A percentile compares a stretch with the other conserved stretches of the same genome.
phyloP scores from a whole-genome alignment of 2,113 vertebrate genomes.

The Rhinoderma darwinii region DNA sequence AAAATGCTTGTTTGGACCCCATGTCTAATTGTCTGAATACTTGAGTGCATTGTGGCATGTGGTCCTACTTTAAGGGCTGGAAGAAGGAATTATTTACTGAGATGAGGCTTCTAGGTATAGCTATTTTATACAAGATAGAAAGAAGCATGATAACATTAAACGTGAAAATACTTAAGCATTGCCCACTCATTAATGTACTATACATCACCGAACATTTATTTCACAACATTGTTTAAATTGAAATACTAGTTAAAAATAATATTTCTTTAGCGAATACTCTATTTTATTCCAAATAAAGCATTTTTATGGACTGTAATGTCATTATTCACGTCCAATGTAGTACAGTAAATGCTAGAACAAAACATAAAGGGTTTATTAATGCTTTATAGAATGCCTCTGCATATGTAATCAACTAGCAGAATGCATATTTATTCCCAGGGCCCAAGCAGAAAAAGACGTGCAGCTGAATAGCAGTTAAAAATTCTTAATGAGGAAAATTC shows the following conservation, averaged over 20 bases:
- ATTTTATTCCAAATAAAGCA: neutral
- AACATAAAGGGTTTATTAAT: neutral
- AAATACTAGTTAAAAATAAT: neutral
- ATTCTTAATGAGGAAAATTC: neutral
- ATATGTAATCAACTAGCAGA: neutral
- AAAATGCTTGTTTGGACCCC: no score
- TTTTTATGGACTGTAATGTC: neutral
- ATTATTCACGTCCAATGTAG: neutral
- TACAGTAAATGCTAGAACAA: neutral
- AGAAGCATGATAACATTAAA: no score
- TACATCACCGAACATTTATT: neutral
- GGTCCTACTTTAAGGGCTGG: no score
- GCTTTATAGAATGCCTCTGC: neutral
- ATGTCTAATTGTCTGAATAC: no score
- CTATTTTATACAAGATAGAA: no score
- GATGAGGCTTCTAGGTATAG: neutral
- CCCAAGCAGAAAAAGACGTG: neutral
- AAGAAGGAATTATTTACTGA: neutral
- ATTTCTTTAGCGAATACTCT: neutral
- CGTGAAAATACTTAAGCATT: neutral
- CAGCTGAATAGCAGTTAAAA: neutral
- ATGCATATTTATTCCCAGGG: neutral
- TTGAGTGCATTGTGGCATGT: no score
- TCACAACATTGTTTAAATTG: neutral
- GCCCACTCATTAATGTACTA: neutral